Base-by-base conservation (phyloP, 1,140 invertebrate species). In the Drosophila pallidifrons region DNA sequence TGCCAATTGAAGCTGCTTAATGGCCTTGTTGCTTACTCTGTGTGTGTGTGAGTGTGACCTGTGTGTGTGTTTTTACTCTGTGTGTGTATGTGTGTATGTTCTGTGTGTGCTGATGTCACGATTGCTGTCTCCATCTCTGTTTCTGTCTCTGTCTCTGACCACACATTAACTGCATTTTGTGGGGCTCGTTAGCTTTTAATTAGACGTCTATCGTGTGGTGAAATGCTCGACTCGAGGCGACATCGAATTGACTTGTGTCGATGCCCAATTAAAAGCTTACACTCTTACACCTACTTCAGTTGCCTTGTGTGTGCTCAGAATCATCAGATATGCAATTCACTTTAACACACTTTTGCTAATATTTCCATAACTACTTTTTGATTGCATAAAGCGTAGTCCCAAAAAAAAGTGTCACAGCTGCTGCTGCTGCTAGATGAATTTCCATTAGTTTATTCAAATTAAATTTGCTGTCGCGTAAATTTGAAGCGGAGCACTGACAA, bases 131-230 rank as follows among this genome's bases (percentile, higher is more conserved):
- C 20, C 20, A 25, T 25, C 20, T 25, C 68, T 43, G 20, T n/a
- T 55, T 38, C 43, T n/a, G 28, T 2, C 15, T 28, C 25, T 20
- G 15, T 28, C 57, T 52, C 38, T 60, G 58, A 52, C 58, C 46
- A 63, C 59, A 70, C 57, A 70, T 70, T 63, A 63, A 51, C 58
- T 63, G 59, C 68, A 63, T 51, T 45, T 70, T 69, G 68, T 47
- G 58, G 46, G 49, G 46, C 67, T 66, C 67, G 81, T 83, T 80
- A 78, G 77, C 77, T 74, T 83, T 83, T 83, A 83, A 83, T 83
- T 80, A 83, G 81, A 83, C 77, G 66, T 61, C 70, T 75, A 69
- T 70, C 77, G 47, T 68, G 54, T 58, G 43, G 76, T 30, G 28
- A 25, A 11, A n/a, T 32, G 38, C 45, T 46, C 64, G 43, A 55